Evolutionary conservation across 2,113 vertebrate species (phyloP).

Genomic region (Ramphastos sulfuratus): DNA sequence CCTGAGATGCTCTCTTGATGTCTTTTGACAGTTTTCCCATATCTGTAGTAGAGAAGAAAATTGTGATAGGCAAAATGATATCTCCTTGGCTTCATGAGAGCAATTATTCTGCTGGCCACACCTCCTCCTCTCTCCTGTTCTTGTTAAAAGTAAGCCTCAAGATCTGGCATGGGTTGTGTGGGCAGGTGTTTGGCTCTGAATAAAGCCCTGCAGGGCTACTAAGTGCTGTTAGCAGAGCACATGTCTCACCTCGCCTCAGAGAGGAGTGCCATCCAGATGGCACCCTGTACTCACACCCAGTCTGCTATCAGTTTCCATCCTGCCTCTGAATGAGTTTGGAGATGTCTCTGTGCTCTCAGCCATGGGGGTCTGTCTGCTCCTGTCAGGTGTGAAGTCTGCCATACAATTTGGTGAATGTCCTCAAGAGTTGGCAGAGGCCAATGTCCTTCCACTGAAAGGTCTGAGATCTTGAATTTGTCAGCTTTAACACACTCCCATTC

Average conservation of each 20-base stretch:
- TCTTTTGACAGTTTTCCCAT: background rate
- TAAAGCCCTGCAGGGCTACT: background rate
- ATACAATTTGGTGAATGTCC: background rate
- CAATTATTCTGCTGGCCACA: background rate
- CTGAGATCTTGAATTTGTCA: background rate
- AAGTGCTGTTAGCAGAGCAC: background rate
- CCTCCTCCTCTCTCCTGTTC: background rate
- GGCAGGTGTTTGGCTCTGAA: background rate
- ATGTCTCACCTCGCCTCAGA: background rate
- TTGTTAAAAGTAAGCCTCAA: background rate
- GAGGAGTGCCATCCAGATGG: background rate
- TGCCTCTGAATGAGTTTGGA: background rate
- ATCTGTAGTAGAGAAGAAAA: background rate
- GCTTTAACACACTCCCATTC: background rate
- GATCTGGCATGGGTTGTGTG: background rate
- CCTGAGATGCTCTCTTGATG: background rate
- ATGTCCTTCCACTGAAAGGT: background rate
- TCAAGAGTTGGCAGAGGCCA: background rate
- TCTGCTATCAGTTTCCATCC: background rate
- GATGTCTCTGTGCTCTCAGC: rapidly evolving
- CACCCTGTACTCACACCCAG: rapidly evolving
- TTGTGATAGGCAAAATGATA: rapidly evolving
- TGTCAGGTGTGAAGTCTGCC: rapidly evolving
- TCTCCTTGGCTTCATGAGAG: background rate
- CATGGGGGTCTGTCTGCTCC: background rate